These are phyloP conservation scores for Acropora tenuis DNA, from an alignment of 64 coral and sea anemone genomes.

Conservation along the genomic window DNA sequence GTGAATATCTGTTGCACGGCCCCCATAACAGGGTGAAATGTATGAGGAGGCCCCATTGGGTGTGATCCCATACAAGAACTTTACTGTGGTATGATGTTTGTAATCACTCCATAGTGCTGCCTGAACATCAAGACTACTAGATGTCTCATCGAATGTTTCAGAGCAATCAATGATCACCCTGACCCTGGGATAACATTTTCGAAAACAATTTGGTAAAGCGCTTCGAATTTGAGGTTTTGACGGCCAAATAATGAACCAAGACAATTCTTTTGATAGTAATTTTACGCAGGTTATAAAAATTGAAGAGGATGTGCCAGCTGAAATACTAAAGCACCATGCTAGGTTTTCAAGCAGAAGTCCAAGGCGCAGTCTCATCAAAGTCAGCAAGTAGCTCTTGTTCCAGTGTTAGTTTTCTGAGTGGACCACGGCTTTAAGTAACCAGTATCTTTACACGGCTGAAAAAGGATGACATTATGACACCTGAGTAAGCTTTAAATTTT, in stretches of 20 bases:
- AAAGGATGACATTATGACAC: neutral
- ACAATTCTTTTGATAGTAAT: conserved; percentile 22
- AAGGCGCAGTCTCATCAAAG: conserved; percentile 18
- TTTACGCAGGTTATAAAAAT: conserved; percentile 39
- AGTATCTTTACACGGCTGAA: conserved; percentile 16
- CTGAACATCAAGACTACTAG: conserved; percentile 21
- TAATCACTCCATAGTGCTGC: conserved; percentile 48
- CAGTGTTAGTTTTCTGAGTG: conserved; percentile 23
- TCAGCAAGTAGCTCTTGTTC: conserved; percentile 49
- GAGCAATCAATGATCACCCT: conserved; percentile 40
- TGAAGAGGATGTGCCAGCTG: conserved; percentile 1
- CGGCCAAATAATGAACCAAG: conserved; percentile 46
- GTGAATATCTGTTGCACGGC: conserved; percentile 5
- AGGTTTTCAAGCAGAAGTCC: conserved; percentile 43
- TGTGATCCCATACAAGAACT: conserved; percentile 28
- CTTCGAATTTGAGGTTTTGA: conserved; percentile 16
- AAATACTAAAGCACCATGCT: conserved; percentile 33
- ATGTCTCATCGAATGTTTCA: conserved; percentile 39
- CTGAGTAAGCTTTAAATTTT: neutral
- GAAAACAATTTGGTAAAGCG: conserved; percentile 45
- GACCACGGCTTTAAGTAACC: conserved; percentile 21
- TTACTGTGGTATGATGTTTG: conserved; percentile 27
- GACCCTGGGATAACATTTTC: conserved; percentile 30
- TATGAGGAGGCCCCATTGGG: conserved; percentile 16
- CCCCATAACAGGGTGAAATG: conserved; percentile 35